A percentile compares a stretch with the other conserved stretches of the same genome.
Evolutionary conservation across 1,140 invertebrate species (phyloP).

Genomic region (Linepithema humile): DNA sequence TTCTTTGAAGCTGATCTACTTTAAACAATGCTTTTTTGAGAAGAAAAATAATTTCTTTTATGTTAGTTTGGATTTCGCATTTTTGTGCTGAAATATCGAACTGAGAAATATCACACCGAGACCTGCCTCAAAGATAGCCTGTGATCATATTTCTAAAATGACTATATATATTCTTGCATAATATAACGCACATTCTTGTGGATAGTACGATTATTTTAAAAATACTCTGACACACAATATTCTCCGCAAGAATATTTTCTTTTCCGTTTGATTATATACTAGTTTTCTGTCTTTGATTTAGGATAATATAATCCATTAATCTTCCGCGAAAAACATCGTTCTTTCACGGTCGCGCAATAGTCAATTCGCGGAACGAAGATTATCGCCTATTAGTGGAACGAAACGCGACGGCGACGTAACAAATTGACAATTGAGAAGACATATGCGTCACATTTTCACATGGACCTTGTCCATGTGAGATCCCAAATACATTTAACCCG

Average conservation of each 20-base stretch:
- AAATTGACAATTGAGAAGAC: conserved; percentile 23
- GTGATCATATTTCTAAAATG: not conserved
- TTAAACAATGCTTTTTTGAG: too few relatives aligned
- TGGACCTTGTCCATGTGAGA: not conserved
- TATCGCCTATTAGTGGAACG: conserved; percentile 6
- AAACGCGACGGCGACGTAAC: conserved; percentile 14
- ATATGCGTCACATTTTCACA: conserved; percentile 1
- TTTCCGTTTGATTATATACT: not conserved
- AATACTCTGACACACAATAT: too few relatives aligned
- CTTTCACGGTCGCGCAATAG: too few relatives aligned
- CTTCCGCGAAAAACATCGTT: not conserved
- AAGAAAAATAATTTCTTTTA: too few relatives aligned
- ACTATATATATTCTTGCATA: not conserved
- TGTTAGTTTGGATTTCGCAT: too few relatives aligned
- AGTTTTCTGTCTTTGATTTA: not conserved
- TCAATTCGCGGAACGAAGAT: conserved; percentile 23
- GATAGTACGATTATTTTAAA: not conserved
- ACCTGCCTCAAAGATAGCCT: not conserved
- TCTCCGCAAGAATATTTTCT: not conserved
- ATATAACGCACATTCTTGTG: not conserved
- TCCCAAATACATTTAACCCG: conserved; percentile 4
- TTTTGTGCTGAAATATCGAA: too few relatives aligned
- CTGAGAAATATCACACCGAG: too few relatives aligned
- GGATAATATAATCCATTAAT: not conserved
- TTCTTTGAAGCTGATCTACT: too few relatives aligned